Base-by-base conservation (phyloP, 2,888 invertebrate genomes). In the Tricholauxania praeusta region DNA sequence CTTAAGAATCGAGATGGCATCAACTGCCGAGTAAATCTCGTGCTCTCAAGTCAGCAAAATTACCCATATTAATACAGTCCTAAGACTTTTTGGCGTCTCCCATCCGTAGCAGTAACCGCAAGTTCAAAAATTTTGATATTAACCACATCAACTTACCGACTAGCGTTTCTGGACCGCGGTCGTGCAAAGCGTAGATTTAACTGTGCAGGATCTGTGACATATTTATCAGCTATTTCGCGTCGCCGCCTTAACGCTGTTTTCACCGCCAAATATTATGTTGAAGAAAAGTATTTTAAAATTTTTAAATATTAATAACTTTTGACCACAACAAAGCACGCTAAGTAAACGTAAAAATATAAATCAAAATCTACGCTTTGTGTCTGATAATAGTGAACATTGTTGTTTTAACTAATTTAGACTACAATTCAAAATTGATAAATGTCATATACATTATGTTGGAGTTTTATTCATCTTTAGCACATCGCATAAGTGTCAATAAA, bases 201-300 rank as follows among this genome's bases (percentile, higher is more conserved):
- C 84, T 96, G 94, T 75, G 93, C 92, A 75, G 94, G 93, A 88
- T 96, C 96, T 47, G 93, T 92, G 39, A 95, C 93, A 88, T 96
- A 96, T 88, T 96, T 96, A 77, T 95, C 95, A 73, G 89, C 89
- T 80, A 94, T 91, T 80, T 94, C 92, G 49, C 96, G 90, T 57
- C 93, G 89, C 22, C 95, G 90, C 53, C 96, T 88, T 59, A 94
- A 94, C 82, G 92, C 83, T 80, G 66, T 60, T 39, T 59, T 63
- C 39, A 39, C 10, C 39, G 39, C 39, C 32, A 28, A 62, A 62
- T 55, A 69, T 17, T 48, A 49, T 48, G 49, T 14, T 49, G 48
- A 49, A 64, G 19, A 48, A 17, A 49, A 64, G 4, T 19, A 12
- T 62, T 15, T 28, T 64, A 64, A 60, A 60, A 47, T 28, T 69